Evolutionary conservation across 2,113 vertebrate genomes (phyloP), one percentile per base, ranked within the genome.

Genomic region (Tachycineta bicolor): DNA sequence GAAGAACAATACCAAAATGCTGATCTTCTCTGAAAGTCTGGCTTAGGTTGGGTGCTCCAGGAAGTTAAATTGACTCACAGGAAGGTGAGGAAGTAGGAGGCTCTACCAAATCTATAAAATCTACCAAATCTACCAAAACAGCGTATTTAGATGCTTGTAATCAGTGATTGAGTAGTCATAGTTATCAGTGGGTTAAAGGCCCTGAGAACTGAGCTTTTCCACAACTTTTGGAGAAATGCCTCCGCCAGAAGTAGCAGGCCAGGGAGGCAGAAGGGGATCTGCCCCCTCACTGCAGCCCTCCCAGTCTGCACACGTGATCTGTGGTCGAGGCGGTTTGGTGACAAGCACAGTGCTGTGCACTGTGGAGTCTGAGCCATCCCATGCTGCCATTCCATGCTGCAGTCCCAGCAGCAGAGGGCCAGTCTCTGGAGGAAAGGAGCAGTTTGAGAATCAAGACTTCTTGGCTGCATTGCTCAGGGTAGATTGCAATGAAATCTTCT

Each of bases 251-350:
- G 50, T 0, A 39, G 33, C 39, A 39, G 44, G 52, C 47, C 10
- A 3, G 19, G 31, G 31, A 60, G 4, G 62, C 65, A 71, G 52
- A 47, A 56, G 10, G 29, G 37, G 50, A 22, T 34, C 4, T 13
- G 8, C 34, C 2, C 15, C 14, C 11, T 11, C 14, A 11, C 29
- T 34, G n/a, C 56, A 47, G 37, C 37, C 28, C 28, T 11, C 43
- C n/a, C 56, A 12, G 34, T 31, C n/a, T 52, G 33, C 37, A 10
- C 22, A 8, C 2, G 0, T 5, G 10, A 4, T 19, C 37, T 33
- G 25, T 47, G 52, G 29, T 12, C 0, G 2, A 34, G 43, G 12
- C 15, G 31, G 50, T 7, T 7, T 1, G 5, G 68, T 49, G 77
- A 7, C 21, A 11, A 83, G 73, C 55, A 15, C 3, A 25, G 34